These are phyloP conservation scores for Conus betulinus DNA, from an alignment of 1,140 invertebrate genomes.

Conservation along the genomic window DNA sequence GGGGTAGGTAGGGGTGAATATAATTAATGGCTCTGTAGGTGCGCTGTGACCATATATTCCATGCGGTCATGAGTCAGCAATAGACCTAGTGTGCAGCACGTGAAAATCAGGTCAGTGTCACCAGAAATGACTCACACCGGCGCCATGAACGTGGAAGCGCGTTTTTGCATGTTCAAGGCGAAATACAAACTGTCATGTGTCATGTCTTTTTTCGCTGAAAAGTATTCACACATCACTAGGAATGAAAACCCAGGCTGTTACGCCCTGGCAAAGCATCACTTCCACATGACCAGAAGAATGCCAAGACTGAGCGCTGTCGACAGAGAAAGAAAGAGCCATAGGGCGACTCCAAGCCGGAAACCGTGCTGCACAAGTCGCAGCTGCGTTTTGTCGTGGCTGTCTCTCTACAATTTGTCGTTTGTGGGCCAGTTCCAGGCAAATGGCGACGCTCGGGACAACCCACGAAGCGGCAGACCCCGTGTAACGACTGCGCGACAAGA, in stretches of 20 bases:
- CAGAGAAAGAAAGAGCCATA: not conserved
- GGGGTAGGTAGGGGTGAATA: no score
- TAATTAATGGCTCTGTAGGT: no score
- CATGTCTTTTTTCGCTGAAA: not conserved
- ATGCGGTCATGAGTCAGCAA: no score
- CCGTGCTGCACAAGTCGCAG: not conserved
- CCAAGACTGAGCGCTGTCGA: constrained; percentile 5
- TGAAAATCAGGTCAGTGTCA: no score
- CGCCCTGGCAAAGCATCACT: constrained; percentile 5
- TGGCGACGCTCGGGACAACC: not conserved
- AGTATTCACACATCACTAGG: constrained; percentile 8
- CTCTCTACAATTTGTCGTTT: constrained; percentile 1
- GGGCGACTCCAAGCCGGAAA: not conserved
- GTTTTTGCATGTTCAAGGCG: no score
- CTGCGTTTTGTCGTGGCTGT: not conserved
- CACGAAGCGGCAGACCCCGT: not conserved
- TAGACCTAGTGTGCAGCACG: no score
- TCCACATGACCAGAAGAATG: constrained; percentile 4
- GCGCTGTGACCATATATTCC: no score
- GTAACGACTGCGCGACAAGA: not conserved
- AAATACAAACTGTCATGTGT: not conserved
- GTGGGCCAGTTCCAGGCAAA: not conserved
- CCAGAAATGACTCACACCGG: no score
- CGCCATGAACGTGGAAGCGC: no score
- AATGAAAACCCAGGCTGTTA: constrained; percentile 1